These are phyloP conservation scores for Trichogramma dendrolimi DNA, from an alignment of 2,888 invertebrate species.

Conservation along the genomic window DNA sequence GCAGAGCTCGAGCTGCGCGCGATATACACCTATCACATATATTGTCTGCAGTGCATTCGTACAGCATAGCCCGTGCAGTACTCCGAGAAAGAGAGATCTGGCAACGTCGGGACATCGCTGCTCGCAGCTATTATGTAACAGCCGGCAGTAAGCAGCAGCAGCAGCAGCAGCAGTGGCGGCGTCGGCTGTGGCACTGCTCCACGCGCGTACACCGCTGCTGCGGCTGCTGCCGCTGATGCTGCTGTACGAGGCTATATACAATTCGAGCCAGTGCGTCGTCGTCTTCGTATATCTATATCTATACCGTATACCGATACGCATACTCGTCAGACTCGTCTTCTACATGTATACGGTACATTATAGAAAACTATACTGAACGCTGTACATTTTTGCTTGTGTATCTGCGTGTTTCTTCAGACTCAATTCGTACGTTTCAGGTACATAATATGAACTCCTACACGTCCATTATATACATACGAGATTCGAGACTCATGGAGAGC, in stretches of 20 bases:
- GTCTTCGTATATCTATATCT: neutral
- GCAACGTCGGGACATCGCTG: slow-evolving; percentile 39
- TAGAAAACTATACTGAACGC: no score
- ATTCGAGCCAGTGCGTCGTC: slow-evolving; percentile 18
- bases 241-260: neutral
- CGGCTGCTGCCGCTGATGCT: neutral
- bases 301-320: slow-evolving; percentile 17
- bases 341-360: no score
- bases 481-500: no score
- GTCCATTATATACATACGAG: no score
- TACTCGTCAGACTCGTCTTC: neutral
- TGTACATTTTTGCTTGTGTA: no score
- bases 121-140: slow-evolving; percentile 49
- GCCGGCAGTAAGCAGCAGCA: slow-evolving; percentile 46
- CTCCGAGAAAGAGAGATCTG: slow-evolving; percentile 30
- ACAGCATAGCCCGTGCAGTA: slow-evolving; percentile 31
- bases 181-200: neutral
- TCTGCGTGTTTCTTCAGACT: no score
- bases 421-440: no score
- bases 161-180: slow-evolving; percentile 32
- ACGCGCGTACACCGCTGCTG: neutral
- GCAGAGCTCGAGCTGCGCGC: slow-evolving; percentile 9
- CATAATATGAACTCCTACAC: no score
- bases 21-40: no score
- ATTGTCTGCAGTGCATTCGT: no score